Evolutionary conservation across 2,888 invertebrate species (phyloP), one percentile per base, ranked within the genome.

Genomic region (Linyphia triangularis): DNA sequence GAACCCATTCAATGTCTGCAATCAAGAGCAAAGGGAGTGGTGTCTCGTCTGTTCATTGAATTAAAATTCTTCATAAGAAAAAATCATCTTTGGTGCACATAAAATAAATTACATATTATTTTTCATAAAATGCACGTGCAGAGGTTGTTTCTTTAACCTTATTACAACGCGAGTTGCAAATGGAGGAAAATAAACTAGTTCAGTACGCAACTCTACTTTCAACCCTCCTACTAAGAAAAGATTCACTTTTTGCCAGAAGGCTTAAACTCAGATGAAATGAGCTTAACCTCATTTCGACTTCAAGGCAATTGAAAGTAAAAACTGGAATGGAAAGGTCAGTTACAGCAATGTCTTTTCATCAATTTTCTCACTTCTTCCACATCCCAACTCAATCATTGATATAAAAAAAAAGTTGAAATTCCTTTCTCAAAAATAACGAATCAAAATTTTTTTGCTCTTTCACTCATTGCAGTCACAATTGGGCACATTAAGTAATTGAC

Each of bases 281-380:
- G 79, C 78, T 85, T 79, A 85, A 72, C 85, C 79, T 63, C 63
- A 72, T 85, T 85, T 72, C 63, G 24, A 73, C 79, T 85, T 85
- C 85, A 85, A 85, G 85, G 85, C 85, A 26, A 85, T 63, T 37
- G 85, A 85, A 85, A 85, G 85, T 85, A 79, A 78, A 78, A 85
- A 84, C 85, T 85, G 33, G 69, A 59, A 65, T 70, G 75, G 67
- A 70, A 78, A 79, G 75, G 83, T 73, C 73, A 73, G 24, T n/a
- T 37, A n/a, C 61, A 19, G 30, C 4, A 19, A 73, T 22, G 72
- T 63, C 63, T 61, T 73, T 83, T 73, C 65, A 26, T 30, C 26
- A 59, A 59, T 59, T 75, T 75, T n/a, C 26, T n/a, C 51, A 24
- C 57, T 2, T 65, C 43, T 30, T 6, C 1, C 19, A 30, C 63